Base-by-base conservation (phyloP, 2,888 invertebrate genomes). In the Polyommatus icarus region DNA sequence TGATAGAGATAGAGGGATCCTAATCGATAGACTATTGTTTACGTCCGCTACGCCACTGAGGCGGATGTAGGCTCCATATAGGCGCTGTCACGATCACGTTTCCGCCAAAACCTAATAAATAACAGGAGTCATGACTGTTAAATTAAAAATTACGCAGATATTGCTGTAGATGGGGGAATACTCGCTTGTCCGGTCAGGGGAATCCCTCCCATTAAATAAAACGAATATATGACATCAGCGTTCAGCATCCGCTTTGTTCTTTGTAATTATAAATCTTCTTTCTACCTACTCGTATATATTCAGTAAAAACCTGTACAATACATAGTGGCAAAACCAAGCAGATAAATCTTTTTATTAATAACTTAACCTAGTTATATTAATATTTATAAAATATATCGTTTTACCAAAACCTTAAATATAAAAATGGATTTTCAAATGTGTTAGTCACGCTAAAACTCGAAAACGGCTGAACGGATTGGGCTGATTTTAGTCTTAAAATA, bases 31-130 rank as follows among this genome's bases (percentile, higher is more conserved):
- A 10, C 40, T 40, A 40, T 24, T 29, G 7, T 29, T 61, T 10
- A 20, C 18, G 29, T 15, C 15, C 15, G 67, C 67, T 67, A 5
- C 29, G 67, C 67, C 67, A 8, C 85, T 87, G 83, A 82, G 81
- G 79, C 24, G 20, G 24, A 10, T 78, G 80, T 78, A 81, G 80
- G 71, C 72, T 61, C 29, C 29, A 67, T 67, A 67, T 67, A 67
- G 29, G 15, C 29, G 15, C 7, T 67, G 67, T 67, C 67, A 67
- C 67, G 67, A 67, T 67, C 67, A 67, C 67, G 67, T 67, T 67
- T 32, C 15, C 67, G 1, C 67, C 29, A 67, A 54, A 67, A 67
- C 29, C 67, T 67, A 67, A 67, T 67, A 67, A 67, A n/a, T n/a
- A n/a, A n/a, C n/a, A n/a, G n/a, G n/a, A n/a, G n/a, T n/a, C 29